These are phyloP conservation scores for Sinonovacula constricta DNA, from an alignment of 1,140 invertebrate species.

Conservation along the genomic window DNA sequence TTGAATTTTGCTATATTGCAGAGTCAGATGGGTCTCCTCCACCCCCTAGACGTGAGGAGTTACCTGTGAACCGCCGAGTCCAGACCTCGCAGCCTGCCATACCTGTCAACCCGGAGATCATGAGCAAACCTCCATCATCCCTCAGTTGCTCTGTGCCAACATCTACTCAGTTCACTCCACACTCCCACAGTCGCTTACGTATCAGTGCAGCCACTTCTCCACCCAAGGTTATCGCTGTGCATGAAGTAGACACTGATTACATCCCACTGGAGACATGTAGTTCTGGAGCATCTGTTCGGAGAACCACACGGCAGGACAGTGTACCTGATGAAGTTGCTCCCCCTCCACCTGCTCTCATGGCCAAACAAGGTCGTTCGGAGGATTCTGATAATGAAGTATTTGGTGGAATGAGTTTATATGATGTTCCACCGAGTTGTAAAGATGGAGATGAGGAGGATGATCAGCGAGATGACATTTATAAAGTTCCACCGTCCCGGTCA, in stretches of 20 bases:
- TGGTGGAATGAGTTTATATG: conserved; percentile 47
- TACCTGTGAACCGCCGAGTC: conserved; percentile 1
- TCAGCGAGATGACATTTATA: conserved; percentile 50
- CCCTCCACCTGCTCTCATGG: conserved; percentile 57
- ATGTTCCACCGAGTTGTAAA: conserved; percentile 49
- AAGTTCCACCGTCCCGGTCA: conserved; percentile 53
- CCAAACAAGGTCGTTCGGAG: background rate
- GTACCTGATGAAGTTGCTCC: conserved; percentile 70
- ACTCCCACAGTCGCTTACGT: background rate
- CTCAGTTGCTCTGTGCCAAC: background rate
- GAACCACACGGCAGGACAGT: conserved; percentile 68
- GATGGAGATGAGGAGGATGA: conserved; percentile 24
- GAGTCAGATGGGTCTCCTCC: conserved; percentile 28
- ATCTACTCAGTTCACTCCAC: background rate
- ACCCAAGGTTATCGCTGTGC: background rate
- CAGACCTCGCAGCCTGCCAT: conserved; percentile 31
- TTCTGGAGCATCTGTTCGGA: conserved; percentile 84
- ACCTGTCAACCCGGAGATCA: conserved; percentile 10
- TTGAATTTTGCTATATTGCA: conserved; percentile 17
- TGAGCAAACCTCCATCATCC: conserved; percentile 19
- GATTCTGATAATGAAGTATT: conserved; percentile 59
- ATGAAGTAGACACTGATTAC: conserved; percentile 64
- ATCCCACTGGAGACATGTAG: conserved; percentile 89
- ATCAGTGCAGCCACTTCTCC: background rate
- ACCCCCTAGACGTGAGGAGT: conserved; percentile 10